Evolutionary conservation across 2,797 vertebrate species (phyloP).

Genomic region (Betta splendens): DNA sequence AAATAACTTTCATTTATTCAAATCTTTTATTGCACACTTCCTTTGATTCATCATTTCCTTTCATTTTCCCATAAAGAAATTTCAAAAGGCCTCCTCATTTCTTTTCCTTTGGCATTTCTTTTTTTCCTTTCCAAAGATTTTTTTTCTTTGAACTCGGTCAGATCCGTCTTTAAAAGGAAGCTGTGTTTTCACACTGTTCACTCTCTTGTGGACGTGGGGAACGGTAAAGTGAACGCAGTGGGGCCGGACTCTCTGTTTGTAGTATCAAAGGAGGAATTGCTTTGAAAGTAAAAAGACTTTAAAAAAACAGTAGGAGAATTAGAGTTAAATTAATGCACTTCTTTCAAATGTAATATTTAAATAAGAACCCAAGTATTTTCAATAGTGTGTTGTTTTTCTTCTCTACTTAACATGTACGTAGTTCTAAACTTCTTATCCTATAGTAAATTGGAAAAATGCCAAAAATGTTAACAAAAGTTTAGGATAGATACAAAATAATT

Average conservation of each 20-base stretch:
- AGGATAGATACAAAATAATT: slow-evolving; percentile 23
- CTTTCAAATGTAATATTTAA: slow-evolving; percentile 32
- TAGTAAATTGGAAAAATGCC: slow-evolving; percentile 19
- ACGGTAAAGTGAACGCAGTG: slow-evolving; percentile 51
- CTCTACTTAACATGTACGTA: slow-evolving; percentile 16
- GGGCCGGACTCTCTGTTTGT: slow-evolving; percentile 50
- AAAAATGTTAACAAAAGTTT: slow-evolving; percentile 32
- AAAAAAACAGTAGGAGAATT: slow-evolving; percentile 41
- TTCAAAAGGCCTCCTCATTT: slow-evolving; percentile 18
- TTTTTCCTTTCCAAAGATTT: slow-evolving; percentile 44
- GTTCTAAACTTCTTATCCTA: background rate
- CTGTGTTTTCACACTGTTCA: slow-evolving; percentile 56
- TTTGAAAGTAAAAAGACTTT: slow-evolving; percentile 60
- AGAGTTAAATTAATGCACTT: slow-evolving; percentile 31
- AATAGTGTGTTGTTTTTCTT: slow-evolving; percentile 5
- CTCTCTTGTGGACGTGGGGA: slow-evolving; percentile 55
- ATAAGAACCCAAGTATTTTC: slow-evolving; percentile 13
- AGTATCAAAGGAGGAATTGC: slow-evolving; percentile 62
- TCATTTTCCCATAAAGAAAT: slow-evolving; percentile 24
- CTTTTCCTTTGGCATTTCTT: slow-evolving; percentile 18
- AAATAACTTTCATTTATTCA: slow-evolving; percentile 31
- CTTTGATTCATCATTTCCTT: slow-evolving; percentile 49
- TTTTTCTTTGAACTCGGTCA: slow-evolving; percentile 62
- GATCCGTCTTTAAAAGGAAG: slow-evolving; percentile 56
- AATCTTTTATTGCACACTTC: slow-evolving; percentile 23